phyloP scores from a whole-genome alignment of 2,888 invertebrate species.

The Galerucella pusilla region DNA sequence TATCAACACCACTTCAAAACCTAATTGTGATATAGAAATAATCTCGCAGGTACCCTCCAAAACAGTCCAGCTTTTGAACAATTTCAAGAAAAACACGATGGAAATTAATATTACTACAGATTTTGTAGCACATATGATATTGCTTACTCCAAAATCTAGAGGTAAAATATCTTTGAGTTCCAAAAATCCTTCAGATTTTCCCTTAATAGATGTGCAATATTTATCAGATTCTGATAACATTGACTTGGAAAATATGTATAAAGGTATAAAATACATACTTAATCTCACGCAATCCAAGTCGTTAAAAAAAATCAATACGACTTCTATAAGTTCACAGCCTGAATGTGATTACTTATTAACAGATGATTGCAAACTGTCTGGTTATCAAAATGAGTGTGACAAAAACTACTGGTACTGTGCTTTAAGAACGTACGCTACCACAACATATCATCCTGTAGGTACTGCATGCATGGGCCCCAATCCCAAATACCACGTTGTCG shows the following conservation, averaged over 20 bases:
- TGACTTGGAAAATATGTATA: slow-evolving; percentile 76
- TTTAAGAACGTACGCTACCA: slow-evolving; percentile 62
- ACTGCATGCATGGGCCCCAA: slow-evolving; percentile 52
- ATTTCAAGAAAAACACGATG: background rate
- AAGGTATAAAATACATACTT: slow-evolving; percentile 66
- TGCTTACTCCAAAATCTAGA: slow-evolving; percentile 51
- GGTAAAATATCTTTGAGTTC: no score
- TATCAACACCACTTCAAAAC: slow-evolving; percentile 17
- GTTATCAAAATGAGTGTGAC: slow-evolving; percentile 61
- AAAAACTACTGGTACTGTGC: slow-evolving; percentile 67
- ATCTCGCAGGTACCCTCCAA: background rate
- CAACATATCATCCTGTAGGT: slow-evolving; percentile 65
- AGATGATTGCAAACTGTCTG: background rate
- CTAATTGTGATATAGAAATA: slow-evolving; percentile 3
- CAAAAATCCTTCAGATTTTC: no score
- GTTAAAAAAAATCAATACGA: slow-evolving; percentile 70
- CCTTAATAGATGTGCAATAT: slow-evolving; percentile 21
- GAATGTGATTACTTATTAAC: slow-evolving; percentile 52
- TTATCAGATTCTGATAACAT: slow-evolving; percentile 46
- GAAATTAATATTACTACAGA: slow-evolving; percentile 22
- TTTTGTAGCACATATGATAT: slow-evolving; percentile 39
- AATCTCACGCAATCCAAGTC: slow-evolving; percentile 66
- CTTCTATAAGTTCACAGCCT: slow-evolving; percentile 60
- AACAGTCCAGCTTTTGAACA: background rate
- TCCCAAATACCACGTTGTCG: slow-evolving; percentile 68